Conservation (phyloP, 2,113 vertebrate genomes). For the Colaptes auratus region DNA sequence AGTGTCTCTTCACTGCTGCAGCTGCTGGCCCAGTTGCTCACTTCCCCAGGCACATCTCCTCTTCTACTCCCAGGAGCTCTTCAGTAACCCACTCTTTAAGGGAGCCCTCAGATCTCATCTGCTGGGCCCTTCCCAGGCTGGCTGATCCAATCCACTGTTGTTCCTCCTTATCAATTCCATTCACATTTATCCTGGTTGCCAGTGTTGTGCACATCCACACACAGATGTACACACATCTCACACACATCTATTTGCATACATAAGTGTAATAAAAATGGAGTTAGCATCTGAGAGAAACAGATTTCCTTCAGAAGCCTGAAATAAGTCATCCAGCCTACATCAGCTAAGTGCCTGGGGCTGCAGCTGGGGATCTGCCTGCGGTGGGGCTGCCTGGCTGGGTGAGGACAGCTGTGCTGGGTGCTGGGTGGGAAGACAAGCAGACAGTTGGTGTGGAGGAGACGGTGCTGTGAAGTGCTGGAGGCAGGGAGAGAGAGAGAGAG, state of each 20-base stretch:
- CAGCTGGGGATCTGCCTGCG: neutral
- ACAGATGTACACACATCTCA: neutral
- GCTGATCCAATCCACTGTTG: neutral
- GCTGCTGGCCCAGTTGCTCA: neutral
- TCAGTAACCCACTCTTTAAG: neutral
- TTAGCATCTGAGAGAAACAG: neutral
- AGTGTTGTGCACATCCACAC: neutral
- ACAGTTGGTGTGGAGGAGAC: neutral
- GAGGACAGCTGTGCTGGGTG: neutral
- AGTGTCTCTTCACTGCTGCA: neutral
- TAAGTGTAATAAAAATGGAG: neutral
- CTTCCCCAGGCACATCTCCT: neutral
- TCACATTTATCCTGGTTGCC: neutral
- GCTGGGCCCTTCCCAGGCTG: neutral
- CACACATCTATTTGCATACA: neutral
- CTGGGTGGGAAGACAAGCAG: neutral
- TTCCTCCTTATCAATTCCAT: neutral
- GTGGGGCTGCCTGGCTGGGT: neutral
- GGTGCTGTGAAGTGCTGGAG: neutral
- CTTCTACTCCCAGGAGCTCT: neutral
- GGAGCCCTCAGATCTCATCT: neutral
- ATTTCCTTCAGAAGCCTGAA: slow-evolving; percentile 3
- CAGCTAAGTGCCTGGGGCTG: neutral
- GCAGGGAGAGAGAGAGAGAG: neutral
- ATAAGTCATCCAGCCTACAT: neutral